A percentile compares a stretch with the other conserved stretches of the same genome.
Conservation (phyloP, 2,113 vertebrate species). For the Melanerpes aurifrons region DNA sequence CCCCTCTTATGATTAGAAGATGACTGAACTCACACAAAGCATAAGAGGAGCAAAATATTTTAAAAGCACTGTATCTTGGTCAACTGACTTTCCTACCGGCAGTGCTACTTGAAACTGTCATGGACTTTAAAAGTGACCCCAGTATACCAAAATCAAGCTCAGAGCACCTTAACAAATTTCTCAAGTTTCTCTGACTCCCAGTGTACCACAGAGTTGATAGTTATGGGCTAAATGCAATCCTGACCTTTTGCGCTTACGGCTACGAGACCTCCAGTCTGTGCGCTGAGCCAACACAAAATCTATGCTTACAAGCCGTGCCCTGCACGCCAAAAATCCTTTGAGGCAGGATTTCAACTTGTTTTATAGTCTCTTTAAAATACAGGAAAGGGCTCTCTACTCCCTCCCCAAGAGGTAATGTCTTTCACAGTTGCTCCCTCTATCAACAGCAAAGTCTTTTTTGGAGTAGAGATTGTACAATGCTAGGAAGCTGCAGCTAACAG, state of each 20-base stretch:
- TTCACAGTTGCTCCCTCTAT: background rate
- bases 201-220: background rate
- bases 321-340: background rate
- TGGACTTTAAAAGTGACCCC: background rate
- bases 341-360: background rate
- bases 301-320: background rate
- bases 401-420: background rate
- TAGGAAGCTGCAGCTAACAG: background rate
- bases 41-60: background rate
- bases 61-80: background rate
- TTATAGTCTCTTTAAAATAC: background rate
- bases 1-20: background rate
- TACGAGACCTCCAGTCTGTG: background rate
- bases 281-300: slow-evolving; percentile 41
- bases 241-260: slow-evolving; percentile 23
- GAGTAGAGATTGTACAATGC: background rate
- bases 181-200: slow-evolving; percentile 58
- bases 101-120: background rate
- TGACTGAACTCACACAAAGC: background rate
- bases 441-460: background rate
- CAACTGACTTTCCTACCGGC: background rate
- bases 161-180: slow-evolving; percentile 12
- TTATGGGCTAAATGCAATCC: slow-evolving; percentile 32
- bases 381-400: background rate
- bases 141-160: background rate